A percentile compares a stretch with the other conserved stretches of the same genome.
Conservation (phyloP, 1,140 invertebrate species). For the Drosophila bocqueti region DNA sequence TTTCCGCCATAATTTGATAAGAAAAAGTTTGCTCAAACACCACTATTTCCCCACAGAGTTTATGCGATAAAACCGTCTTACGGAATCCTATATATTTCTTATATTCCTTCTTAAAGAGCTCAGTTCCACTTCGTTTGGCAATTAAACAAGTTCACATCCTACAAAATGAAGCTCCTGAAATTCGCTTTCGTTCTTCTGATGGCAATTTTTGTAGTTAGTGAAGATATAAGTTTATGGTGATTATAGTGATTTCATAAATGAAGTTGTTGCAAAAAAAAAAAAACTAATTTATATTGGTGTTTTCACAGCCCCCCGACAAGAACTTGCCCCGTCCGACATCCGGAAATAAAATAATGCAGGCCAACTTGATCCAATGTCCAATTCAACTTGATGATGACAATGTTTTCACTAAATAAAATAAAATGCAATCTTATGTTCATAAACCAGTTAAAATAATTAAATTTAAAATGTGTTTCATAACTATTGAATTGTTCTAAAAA, state of each 20-base stretch:
- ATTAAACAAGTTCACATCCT: not conserved
- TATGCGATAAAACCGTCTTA: slow-evolving; percentile 16
- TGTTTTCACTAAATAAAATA: not conserved
- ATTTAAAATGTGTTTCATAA: not conserved
- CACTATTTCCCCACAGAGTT: slow-evolving; percentile 7
- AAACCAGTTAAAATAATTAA: not conserved
- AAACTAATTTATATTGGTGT: not conserved
- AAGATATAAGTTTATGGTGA: not conserved
- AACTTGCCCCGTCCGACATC: not conserved
- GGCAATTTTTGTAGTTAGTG: not conserved
- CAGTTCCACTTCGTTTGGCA: slow-evolving; percentile 24
- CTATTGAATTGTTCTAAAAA: no score
- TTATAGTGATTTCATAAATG: not conserved
- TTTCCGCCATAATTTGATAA: slow-evolving; percentile 13
- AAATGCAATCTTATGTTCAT: no score
- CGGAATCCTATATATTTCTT: slow-evolving; percentile 14
- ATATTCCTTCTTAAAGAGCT: not conserved
- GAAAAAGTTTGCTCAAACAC: not conserved
- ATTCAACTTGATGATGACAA: not conserved
- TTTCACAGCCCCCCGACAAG: not conserved
- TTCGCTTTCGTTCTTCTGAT: not conserved
- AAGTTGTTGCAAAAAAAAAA: not conserved
- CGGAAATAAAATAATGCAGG: no score
- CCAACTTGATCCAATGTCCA: no score
- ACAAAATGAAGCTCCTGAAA: slow-evolving; percentile 5